Conservation (phyloP, 1,140 invertebrate genomes). For the Charaxes varanes region DNA sequence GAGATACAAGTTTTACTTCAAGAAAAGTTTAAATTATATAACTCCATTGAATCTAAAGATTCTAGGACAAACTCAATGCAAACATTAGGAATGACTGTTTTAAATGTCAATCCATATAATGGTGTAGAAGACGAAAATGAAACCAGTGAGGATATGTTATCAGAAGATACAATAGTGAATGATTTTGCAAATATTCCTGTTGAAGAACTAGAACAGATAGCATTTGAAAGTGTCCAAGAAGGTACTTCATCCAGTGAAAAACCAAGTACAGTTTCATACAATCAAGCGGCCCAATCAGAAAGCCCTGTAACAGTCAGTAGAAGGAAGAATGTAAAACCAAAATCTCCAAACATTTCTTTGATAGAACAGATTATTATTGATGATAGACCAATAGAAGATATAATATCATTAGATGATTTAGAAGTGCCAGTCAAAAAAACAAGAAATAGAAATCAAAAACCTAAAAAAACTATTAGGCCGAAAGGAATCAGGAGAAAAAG, state of each 20-base stretch:
- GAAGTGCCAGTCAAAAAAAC: constrained; percentile 29
- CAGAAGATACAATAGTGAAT: constrained; percentile 46
- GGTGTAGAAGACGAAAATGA: constrained; percentile 26
- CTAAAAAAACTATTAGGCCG: constrained; percentile 28
- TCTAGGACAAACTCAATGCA: constrained; percentile 30
- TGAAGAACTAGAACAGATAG: constrained; percentile 59
- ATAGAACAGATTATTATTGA: constrained; percentile 63
- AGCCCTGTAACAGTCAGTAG: constrained; percentile 26
- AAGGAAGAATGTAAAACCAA: constrained; percentile 33
- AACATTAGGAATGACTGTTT: constrained; percentile 53
- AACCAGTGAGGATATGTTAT: constrained; percentile 17
- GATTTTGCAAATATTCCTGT: constrained; percentile 55
- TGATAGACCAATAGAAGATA: constrained; percentile 59
- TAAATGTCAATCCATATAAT: constrained; percentile 39
- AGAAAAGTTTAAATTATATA: constrained; percentile 70
- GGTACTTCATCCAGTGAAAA: constrained; percentile 22
- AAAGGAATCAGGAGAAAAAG: constrained; percentile 17
- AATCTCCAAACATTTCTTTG: constrained; percentile 55
- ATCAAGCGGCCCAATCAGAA: constrained; percentile 23
- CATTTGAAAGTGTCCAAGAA: constrained; percentile 37
- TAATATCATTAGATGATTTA: constrained; percentile 57
- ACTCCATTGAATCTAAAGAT: constrained; percentile 51
- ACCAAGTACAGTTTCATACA: constrained; percentile 27
- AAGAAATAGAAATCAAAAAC: constrained; percentile 30
- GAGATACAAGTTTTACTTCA: constrained; percentile 67